Conservation (phyloP, 2,113 vertebrate species). For the Ceyx cyanopectus region DNA sequence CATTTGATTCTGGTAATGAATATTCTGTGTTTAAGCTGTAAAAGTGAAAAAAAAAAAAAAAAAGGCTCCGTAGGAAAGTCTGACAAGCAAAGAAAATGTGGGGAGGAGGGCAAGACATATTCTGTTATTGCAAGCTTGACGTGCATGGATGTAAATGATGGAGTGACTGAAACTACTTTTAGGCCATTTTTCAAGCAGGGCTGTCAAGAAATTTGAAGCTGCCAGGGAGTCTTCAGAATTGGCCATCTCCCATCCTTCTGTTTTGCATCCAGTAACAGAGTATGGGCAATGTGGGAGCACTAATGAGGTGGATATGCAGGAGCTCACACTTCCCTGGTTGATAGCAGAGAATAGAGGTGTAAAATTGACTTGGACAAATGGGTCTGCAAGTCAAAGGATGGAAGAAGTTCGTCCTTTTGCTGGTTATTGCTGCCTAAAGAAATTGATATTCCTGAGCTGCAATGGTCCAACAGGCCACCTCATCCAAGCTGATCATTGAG, state of each 20-base stretch:
- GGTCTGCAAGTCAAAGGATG: not conserved
- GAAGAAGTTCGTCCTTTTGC: not conserved
- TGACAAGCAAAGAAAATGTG: not conserved
- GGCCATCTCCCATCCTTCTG: not conserved
- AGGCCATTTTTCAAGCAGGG: not conserved
- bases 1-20: not conserved
- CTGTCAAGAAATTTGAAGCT: not conserved
- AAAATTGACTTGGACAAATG: not conserved
- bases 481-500: fast-evolving
- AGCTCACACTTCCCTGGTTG: not conserved
- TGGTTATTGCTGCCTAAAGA: not conserved
- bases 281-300: fast-evolving
- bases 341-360: not conserved
- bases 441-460: fast-evolving
- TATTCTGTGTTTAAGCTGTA: not conserved
- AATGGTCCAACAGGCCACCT: not conserved
- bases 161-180: not conserved
- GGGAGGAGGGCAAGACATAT: not conserved
- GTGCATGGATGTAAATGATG: not conserved
- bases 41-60: not conserved
- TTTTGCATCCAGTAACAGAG: fast-evolving
- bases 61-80: not conserved
- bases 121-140: not conserved
- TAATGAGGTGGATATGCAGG: not conserved
- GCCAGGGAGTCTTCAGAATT: not conserved